Base-by-base conservation (phyloP, 1,140 invertebrate genomes). In the Apolygus lucorum region DNA sequence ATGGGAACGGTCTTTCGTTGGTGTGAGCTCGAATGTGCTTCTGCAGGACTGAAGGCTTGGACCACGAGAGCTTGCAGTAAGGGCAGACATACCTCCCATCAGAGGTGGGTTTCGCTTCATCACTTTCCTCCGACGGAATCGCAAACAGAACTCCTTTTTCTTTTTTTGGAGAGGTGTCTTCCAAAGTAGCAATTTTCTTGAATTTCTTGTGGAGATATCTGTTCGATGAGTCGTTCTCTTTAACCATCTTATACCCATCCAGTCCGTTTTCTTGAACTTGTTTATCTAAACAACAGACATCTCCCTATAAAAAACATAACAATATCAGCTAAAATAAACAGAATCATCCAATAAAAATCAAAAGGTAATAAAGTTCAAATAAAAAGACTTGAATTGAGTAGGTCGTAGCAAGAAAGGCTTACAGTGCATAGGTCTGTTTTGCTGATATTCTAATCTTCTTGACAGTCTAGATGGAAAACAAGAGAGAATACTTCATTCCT, bases 21-120 rank as follows among this genome's bases (percentile, higher is more conserved):
- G 92, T 90, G 81, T 96, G 91, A 70, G 92, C 86, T 74, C 93
- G 85, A 75, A 95, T 91, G 82, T 96, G 93, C 81, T 96, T 96
- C 77, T 95, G 88, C 63, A 96, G 82, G 52, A 95, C 92, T 75
- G 92, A 95, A n/a, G 93, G 93, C 79, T 96, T 96, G 73, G 92
- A 88, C 82, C 92, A 96, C 52, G 86, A 87, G 75, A 92, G 80
- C 76, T 89, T 90, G 80, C 93, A 96, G 78, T 92, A 95, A 1
- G 87, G 86, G 77, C 93, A 96, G 68, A 90, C 84, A 79, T 95
- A 88, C 21, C 86, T 83, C 42, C 85, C 85, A 42, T 78, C 28
- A 21, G 75, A 74, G 72, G 21, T 22, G 2, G 59, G 28, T 17
- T n/a, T 28, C 13, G 34, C 14, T 2, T 26, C 54, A 2, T 63